phyloP scores from a whole-genome alignment of 53 echinoderm and acorn worm genomes.

The Temnopleurus reevesii region DNA sequence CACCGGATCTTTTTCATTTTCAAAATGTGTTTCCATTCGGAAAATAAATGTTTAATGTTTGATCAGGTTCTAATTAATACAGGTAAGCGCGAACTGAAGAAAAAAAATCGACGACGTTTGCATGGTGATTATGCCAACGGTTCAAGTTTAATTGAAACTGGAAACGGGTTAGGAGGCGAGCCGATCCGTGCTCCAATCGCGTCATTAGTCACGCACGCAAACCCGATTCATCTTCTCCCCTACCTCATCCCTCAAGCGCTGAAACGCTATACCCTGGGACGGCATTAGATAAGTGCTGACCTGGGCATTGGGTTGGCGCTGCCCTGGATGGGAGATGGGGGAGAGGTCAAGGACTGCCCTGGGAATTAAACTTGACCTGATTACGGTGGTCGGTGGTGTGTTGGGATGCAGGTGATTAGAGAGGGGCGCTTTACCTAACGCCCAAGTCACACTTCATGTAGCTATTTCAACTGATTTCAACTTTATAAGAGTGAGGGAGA shows the following conservation, averaged over 20 bases:
- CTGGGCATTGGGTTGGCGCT: slow-evolving; percentile 16
- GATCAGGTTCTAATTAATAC: not conserved
- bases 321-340: not conserved
- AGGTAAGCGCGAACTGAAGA: not conserved
- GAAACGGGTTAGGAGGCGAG: slow-evolving; percentile 17
- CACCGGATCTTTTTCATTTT: not conserved
- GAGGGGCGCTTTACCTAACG: not conserved
- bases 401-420: slow-evolving; percentile 26
- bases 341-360: not conserved
- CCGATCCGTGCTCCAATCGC: slow-evolving; percentile 33
- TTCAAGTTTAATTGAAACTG: slow-evolving; percentile 45
- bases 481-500: no score
- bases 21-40: not conserved
- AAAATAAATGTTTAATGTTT: not conserved
- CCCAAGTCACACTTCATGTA: no score
- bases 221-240: not conserved
- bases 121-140: slow-evolving; percentile 39
- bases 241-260: slow-evolving; percentile 18
- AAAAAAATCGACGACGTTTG: not conserved
- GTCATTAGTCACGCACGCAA: slow-evolving; percentile 33
- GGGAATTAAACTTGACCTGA: slow-evolving; percentile 49
- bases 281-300: slow-evolving; percentile 19
- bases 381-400: slow-evolving; percentile 5
- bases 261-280: not conserved
- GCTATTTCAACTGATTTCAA: no score